Base-by-base conservation (phyloP, 64 coral and sea anemone genomes). In the Montipora efflorescens region DNA sequence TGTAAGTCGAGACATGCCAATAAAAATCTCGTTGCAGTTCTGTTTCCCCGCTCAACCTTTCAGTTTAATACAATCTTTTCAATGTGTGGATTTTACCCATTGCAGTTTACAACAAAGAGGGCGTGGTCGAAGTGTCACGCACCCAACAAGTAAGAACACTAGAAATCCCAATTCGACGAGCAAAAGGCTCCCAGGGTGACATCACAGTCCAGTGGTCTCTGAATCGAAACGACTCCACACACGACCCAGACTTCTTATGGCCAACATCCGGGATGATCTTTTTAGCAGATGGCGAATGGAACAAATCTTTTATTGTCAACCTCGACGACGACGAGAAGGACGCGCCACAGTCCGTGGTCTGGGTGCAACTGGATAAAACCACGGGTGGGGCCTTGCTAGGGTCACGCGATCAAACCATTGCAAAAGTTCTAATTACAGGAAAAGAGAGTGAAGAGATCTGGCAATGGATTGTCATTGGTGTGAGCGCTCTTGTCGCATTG, bases 181-280 rank as follows among this genome's bases (percentile, higher is more conserved):
- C 83, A 0, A 97, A 97, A 78, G 95, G 95, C 12, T 83, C 92
- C 8, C 83, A 79, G 18, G 95, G 95, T 48, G 82, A 88, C 73
- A 94, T 97, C 22, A 93, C 59, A 83, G 89, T 97, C 52, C 87
- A 49, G 48, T 97, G 95, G 95, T 90, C 72, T 19, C 49, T 94
- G 53, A 72, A 67, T 20, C 87, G 76, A 77, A 97, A 97, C 48
- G 20, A 78, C 23, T 87, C 95, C 20, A 20, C 52, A 5, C 14
- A 82, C 48, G 23, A 7, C 12, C 10, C 70, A n/a, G 19, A 69
- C 7, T 48, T 94, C 19, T 79, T 94, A 49, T 91, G 92, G 93
- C 95, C 95, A 47, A 49, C 15, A 48, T 82, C 93, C 13, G 95
- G 95, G 43, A 79, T 87, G 52, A 74, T 97, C 48, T 18, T n/a